A percentile compares a stretch with the other conserved stretches of the same genome.
These are phyloP conservation scores for Heliconius himera DNA, from an alignment of 1,140 invertebrate species.

Conservation along the genomic window DNA sequence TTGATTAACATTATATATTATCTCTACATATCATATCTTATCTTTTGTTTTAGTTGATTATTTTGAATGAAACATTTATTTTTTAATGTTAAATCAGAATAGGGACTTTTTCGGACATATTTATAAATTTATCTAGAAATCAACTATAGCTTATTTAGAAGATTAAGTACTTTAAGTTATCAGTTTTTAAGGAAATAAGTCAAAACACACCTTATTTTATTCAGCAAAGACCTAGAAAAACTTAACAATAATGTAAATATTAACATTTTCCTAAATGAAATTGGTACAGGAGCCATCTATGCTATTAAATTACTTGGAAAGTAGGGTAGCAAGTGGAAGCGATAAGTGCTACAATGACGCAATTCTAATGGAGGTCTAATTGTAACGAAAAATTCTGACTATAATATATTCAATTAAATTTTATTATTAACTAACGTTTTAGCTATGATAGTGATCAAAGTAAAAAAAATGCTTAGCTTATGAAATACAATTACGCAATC, in stretches of 20 bases:
- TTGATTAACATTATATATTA: slow-evolving; percentile 47
- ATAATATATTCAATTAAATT: neutral
- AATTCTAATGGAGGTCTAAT: neutral
- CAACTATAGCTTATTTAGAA: no score
- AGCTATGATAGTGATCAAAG: neutral
- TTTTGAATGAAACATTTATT: slow-evolving; percentile 27
- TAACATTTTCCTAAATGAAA: no score
- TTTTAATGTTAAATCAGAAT: neutral
- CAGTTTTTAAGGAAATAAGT: no score
- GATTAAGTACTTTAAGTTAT: no score
- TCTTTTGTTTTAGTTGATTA: slow-evolving; percentile 49
- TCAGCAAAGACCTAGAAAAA: no score
- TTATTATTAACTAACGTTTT: neutral
- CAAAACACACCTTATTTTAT: no score
- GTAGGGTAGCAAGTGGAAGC: neutral
- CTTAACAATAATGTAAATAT: no score
- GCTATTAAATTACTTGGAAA: no score
- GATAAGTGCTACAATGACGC: neutral
- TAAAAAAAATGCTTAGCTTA: neutral
- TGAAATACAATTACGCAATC: neutral
- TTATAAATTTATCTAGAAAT: neutral
- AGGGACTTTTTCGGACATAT: neutral
- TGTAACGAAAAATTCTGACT: neutral
- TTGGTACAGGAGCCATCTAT: no score
- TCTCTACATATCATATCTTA: slow-evolving; percentile 50